Base-by-base conservation (phyloP, 2,888 invertebrate species). In the Lepidochrysops patricia region DNA sequence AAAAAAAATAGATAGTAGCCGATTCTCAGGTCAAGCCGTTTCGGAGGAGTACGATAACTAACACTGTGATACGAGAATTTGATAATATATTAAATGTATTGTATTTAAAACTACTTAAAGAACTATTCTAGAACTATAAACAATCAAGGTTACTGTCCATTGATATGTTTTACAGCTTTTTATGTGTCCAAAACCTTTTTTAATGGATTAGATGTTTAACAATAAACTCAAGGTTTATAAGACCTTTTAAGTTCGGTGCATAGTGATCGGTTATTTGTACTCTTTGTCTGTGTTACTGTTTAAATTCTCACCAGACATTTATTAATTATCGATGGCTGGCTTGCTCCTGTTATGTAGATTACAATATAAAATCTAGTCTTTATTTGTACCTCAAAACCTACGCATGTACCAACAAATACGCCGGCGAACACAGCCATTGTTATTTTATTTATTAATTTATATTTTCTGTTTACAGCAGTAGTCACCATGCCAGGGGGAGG, bases 401-500 rank as follows among this genome's bases (percentile, higher is more conserved):
- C n/a, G n/a, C n/a, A n/a, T n/a, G n/a, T n/a, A n/a, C n/a, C n/a
- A n/a, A n/a, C n/a, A n/a, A n/a, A n/a, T n/a, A n/a, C n/a, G n/a
- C n/a, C n/a, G n/a, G n/a, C n/a, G n/a, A n/a, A n/a, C n/a, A n/a
- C n/a, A n/a, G n/a, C n/a, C n/a, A n/a, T n/a, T 29, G 29, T 9
- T 35, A 34, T 54, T 56, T 32, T 32, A 1, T 15, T 7, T 19
- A 6, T 12, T 35, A 61, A 60, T 64, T 64, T 64, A 58, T 68
- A 57, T 67, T 61, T 70, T 13, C 70, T 68, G 82, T 85, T 43
- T 67, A 83, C 84, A 62, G 82, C 87, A 67, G 85, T 79, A 15
- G 84, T 87, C 75, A 82, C 84, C 15, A 93, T 94, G 94, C 94
- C 94, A 68, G 94, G 94, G 73, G 94, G 94, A 76, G 93, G 94